Conservation (phyloP, 2,113 vertebrate genomes). For the Heliornis fulica region DNA sequence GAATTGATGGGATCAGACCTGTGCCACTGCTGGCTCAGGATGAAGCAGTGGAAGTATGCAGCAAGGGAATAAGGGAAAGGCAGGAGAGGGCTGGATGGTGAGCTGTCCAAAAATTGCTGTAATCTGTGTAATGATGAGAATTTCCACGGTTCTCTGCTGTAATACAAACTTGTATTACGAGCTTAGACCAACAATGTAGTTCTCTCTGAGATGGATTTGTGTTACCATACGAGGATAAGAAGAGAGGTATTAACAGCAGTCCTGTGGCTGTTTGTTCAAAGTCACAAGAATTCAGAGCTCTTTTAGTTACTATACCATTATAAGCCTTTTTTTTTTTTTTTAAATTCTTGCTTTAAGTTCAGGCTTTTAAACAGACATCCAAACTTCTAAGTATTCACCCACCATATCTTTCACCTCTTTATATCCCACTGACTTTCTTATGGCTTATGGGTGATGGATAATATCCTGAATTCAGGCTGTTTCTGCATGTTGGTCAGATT, state of each 20-base stretch:
- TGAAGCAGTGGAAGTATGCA: background rate
- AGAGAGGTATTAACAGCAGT: background rate
- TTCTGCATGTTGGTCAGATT: background rate
- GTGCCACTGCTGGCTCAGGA: background rate
- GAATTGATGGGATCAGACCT: background rate
- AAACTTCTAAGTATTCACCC: background rate
- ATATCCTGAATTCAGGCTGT: background rate
- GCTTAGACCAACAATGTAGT: fast-evolving
- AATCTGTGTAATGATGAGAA: background rate
- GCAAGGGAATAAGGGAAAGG: background rate
- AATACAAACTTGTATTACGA: background rate
- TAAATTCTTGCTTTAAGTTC: background rate
- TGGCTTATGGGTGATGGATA: background rate
- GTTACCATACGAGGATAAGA: background rate
- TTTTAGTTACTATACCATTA: background rate
- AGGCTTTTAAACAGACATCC: background rate
- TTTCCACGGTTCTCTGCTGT: fast-evolving
- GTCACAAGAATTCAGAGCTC: background rate
- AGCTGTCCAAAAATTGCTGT: background rate
- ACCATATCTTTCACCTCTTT: fast-evolving
- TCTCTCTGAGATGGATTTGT: fast-evolving
- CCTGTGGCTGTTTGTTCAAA: background rate
- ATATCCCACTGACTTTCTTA: background rate
- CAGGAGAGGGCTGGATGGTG: background rate
- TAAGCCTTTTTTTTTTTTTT: too few species aligned